Evolutionary conservation across 2,888 invertebrate species (phyloP).

Genomic region (Drosophila nr. fundita): DNA sequence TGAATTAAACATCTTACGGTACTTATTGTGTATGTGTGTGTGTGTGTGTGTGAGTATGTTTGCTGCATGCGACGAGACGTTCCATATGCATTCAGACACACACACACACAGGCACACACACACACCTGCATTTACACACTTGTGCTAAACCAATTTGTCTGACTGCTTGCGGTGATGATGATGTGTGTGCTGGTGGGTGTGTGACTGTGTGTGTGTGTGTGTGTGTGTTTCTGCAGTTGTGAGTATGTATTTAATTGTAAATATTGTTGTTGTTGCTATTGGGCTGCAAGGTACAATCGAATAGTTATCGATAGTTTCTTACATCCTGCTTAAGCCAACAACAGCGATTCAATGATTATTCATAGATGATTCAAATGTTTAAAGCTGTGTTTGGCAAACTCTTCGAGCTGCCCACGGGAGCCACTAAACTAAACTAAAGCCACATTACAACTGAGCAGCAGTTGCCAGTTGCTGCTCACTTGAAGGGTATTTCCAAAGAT

Average conservation of each 20-base stretch:
- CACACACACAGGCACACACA: slow-evolving; percentile 17
- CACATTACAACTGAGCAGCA: slow-evolving; percentile 57
- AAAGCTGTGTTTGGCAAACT: slow-evolving; percentile 23
- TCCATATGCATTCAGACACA: slow-evolving; percentile 34
- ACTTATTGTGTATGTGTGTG: slow-evolving; percentile 49
- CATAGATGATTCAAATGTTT: neutral
- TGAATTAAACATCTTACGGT: slow-evolving; percentile 71
- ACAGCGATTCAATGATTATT: neutral
- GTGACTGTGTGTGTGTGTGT: slow-evolving; percentile 5
- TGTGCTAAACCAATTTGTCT: slow-evolving; percentile 77
- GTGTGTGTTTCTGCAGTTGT: slow-evolving; percentile 1
- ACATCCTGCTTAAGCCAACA: slow-evolving; percentile 7
- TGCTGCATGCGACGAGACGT: slow-evolving; percentile 41
- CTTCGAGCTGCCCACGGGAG: slow-evolving; percentile 36
- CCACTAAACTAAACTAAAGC: slow-evolving; percentile 18
- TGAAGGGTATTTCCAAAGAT: slow-evolving; percentile 2
- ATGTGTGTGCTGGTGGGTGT: slow-evolving; percentile 15
- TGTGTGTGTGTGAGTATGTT: slow-evolving; percentile 28
- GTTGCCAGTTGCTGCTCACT: slow-evolving; percentile 35
- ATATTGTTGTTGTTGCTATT: slow-evolving; percentile 34
- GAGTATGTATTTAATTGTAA: slow-evolving; percentile 17
- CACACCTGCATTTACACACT: slow-evolving; percentile 15
- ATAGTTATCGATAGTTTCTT: slow-evolving; percentile 34
- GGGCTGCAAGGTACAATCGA: slow-evolving; percentile 35
- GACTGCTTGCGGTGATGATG: slow-evolving; percentile 55